A percentile compares a stretch with the other conserved stretches of the same genome.
phyloP scores from a whole-genome alignment of 1,140 invertebrate genomes.

The Scylla paramamosain region DNA sequence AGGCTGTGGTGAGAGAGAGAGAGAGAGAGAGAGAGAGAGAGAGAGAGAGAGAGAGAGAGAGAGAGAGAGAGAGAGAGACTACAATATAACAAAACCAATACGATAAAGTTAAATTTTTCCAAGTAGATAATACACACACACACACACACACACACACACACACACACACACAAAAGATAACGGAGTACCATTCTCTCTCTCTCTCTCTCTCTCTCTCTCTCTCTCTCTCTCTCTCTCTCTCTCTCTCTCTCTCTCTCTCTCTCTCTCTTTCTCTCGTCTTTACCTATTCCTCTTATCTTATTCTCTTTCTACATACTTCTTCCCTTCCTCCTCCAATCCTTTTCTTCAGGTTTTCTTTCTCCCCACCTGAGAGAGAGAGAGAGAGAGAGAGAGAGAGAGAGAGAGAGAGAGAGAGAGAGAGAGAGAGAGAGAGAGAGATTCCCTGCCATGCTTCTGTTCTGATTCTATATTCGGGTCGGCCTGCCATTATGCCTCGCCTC shows the following conservation, averaged over 20 bases:
- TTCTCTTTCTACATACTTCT: background rate
- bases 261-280: too few species aligned
- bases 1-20: background rate
- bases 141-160: too few species aligned
- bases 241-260: background rate
- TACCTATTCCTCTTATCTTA: too few species aligned
- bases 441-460: too few species aligned
- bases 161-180: background rate
- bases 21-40: slow-evolving; percentile 47
- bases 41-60: slow-evolving; percentile 18
- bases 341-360: background rate
- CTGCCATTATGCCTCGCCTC: too few species aligned
- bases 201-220: background rate
- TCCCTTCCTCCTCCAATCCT: background rate
- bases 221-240: background rate
- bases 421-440: too few species aligned
- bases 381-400: too few species aligned
- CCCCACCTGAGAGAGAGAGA: background rate
- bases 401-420: too few species aligned
- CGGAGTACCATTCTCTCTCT: background rate
- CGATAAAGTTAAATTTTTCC: background rate
- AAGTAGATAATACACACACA: too few species aligned
- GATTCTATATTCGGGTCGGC: too few species aligned
- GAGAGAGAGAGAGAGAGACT: slow-evolving; percentile 29
- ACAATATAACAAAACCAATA: too few species aligned